Evolutionary conservation across 64 coral and sea anemone genomes (phyloP).

Genomic region (Hydrozoanthus tunicans): DNA sequence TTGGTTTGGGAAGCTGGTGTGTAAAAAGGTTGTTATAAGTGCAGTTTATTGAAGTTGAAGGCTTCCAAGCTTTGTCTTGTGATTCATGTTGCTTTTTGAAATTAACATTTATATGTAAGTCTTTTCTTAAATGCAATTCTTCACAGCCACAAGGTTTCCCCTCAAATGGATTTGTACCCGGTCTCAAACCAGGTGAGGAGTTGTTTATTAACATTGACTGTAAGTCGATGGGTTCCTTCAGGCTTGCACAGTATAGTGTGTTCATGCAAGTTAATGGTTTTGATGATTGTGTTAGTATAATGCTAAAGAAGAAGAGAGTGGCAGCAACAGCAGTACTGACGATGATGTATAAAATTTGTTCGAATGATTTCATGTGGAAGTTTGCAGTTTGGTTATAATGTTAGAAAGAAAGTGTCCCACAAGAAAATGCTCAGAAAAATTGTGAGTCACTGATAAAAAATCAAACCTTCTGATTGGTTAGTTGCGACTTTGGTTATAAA

Average conservation of each 20-base stretch:
- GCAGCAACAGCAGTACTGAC: no score
- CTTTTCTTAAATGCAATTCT: background rate
- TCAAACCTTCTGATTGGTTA: no score
- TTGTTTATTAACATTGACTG: background rate
- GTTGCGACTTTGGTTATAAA: no score
- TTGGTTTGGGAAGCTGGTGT: background rate
- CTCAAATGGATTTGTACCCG: conserved; percentile 54
- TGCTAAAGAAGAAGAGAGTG: no score
- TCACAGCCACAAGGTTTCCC: conserved; percentile 37
- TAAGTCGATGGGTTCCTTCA: background rate
- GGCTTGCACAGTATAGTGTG: background rate
- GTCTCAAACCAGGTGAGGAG: conserved; percentile 54
- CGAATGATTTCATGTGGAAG: no score
- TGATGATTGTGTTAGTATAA: background rate
- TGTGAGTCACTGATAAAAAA: no score
- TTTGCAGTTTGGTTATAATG: no score
- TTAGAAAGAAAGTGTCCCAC: no score
- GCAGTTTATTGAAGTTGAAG: background rate
- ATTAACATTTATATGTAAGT: background rate
- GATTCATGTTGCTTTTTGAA: background rate
- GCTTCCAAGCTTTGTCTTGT: background rate
- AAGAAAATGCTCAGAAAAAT: no score
- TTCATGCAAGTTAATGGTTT: background rate
- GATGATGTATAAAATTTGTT: no score
- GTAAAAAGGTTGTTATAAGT: background rate